Percentiles rank a stretch among this genome's conserved stretches.
phyloP scores from a whole-genome alignment of 2,888 invertebrate species.

The Mesopsocus fuscifrons region DNA sequence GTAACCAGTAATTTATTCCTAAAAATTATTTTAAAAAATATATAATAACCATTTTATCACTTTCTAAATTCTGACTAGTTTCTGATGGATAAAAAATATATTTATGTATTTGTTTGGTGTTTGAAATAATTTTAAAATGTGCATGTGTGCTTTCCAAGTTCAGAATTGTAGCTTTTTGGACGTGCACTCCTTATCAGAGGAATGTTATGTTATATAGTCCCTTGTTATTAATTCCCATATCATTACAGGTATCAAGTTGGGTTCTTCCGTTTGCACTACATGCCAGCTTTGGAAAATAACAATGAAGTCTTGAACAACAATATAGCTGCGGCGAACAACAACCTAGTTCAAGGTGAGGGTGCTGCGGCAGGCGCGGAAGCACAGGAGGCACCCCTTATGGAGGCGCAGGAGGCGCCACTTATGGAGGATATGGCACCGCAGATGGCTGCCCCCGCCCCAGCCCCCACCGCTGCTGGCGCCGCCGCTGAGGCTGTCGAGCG shows the following conservation, averaged over 20 bases:
- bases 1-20: too few relatives aligned
- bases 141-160: too few relatives aligned
- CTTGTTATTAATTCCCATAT: too few relatives aligned
- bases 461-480: constrained; percentile 10
- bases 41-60: too few relatives aligned
- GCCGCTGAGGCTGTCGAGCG: constrained; percentile 24
- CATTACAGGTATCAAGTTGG: constrained; percentile 48
- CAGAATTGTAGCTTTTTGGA: too few relatives aligned
- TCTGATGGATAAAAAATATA: too few relatives aligned
- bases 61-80: too few relatives aligned
- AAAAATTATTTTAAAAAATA: too few relatives aligned
- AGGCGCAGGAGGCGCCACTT: constrained; percentile 12
- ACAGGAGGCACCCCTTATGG: constrained; percentile 3
- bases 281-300: constrained; percentile 11
- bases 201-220: too few relatives aligned
- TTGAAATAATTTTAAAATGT: too few relatives aligned
- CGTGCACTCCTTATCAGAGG: too few relatives aligned
- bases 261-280: constrained; percentile 37
- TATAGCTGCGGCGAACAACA: constrained; percentile 20
- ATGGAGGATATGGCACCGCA: constrained; percentile 14
- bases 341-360: constrained; percentile 20
- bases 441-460: constrained; percentile 9
- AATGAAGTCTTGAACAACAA: constrained; percentile 20
- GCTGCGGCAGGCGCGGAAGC: constrained; percentile 15
- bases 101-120: too few relatives aligned